Evolutionary conservation across 2,888 invertebrate genomes (phyloP).

Genomic region (Callyntrura guangdongensis): DNA sequence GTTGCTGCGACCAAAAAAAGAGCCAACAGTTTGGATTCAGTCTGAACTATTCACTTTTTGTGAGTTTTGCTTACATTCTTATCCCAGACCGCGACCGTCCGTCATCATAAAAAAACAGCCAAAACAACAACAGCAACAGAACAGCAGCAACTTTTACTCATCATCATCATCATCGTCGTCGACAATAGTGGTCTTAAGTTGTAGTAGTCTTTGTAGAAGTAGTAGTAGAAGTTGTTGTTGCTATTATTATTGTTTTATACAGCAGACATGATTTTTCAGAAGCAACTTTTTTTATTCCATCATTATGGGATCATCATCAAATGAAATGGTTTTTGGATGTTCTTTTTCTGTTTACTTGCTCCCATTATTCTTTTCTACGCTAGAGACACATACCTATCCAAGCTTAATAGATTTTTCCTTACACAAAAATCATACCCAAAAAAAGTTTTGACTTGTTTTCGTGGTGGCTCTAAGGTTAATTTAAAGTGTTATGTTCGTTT

Average conservation of each 20-base stretch:
- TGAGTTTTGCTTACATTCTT: constrained; percentile 36
- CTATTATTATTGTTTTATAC: not conserved
- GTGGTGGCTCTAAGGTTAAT: constrained; percentile 40
- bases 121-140: constrained; percentile 45
- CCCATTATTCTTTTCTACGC: constrained; percentile 35
- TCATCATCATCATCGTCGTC: no score
- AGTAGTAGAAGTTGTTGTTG: no score
- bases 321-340: constrained; percentile 11
- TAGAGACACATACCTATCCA: no score
- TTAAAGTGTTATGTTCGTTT: constrained; percentile 61
- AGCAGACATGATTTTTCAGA: constrained; percentile 32
- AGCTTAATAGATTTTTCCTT: no score
- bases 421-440: not conserved
- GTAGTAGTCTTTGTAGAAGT: no score
- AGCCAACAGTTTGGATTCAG: not conserved
- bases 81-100: not conserved
- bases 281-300: constrained; percentile 52
- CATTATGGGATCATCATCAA: constrained; percentile 14
- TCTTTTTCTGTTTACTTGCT: constrained; percentile 43
- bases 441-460: no score
- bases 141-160: constrained; percentile 43
- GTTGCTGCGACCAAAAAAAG: constrained; percentile 21
- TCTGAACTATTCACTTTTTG: not conserved
- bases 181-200: no score
- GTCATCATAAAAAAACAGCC: not conserved